A percentile compares a stretch with the other conserved stretches of the same genome.
These are phyloP conservation scores for Aegithalos caudatus DNA, from an alignment of 2,113 vertebrate genomes.

Conservation along the genomic window DNA sequence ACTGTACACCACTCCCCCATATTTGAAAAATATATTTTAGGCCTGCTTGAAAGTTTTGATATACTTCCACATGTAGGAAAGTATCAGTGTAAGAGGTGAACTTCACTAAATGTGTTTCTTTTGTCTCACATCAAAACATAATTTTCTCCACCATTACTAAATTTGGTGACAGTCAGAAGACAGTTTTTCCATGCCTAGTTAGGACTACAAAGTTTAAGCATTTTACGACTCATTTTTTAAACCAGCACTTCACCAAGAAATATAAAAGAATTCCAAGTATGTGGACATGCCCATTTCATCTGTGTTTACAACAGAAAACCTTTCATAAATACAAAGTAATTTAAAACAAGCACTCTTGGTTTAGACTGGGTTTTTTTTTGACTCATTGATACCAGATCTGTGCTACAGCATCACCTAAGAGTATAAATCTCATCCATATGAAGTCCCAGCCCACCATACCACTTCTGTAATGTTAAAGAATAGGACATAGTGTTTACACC, in stretches of 20 bases:
- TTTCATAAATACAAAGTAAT: not conserved
- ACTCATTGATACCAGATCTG: not conserved
- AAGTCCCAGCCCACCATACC: not conserved
- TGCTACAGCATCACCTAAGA: not conserved
- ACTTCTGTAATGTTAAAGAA: not conserved
- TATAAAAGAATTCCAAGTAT: not conserved
- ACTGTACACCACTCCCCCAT: not conserved
- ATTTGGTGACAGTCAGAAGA: not conserved
- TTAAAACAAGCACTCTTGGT: not conserved
- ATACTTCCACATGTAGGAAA: not conserved
- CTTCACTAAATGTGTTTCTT: not conserved
- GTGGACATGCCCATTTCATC: not conserved
- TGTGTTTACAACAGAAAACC: not conserved
- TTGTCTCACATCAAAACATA: not conserved
- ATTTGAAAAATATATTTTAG: not conserved
- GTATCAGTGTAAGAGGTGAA: not conserved
- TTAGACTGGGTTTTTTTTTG: not conserved
- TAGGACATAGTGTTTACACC: not conserved
- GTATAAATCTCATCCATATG: not conserved
- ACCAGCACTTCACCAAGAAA: not conserved
- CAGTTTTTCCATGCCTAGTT: not conserved
- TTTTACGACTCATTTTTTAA: not conserved
- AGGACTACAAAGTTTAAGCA: not conserved
- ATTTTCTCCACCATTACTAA: not conserved
- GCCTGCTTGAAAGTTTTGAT: not conserved